These are phyloP conservation scores for Botia almorhae DNA, from an alignment of 2,797 vertebrate genomes.

Conservation along the genomic window DNA sequence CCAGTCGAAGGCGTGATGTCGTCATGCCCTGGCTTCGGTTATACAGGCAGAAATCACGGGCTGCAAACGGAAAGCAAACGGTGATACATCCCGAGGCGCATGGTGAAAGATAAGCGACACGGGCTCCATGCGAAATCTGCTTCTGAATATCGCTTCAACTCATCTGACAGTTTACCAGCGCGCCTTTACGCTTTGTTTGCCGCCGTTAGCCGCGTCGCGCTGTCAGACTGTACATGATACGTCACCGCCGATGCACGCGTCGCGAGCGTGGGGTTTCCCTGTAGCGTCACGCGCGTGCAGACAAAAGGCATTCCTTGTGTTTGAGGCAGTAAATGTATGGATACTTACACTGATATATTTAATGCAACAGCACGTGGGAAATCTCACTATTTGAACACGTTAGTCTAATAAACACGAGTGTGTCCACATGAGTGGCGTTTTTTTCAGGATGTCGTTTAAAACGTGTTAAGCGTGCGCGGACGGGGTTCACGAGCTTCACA, in stretches of 20 bases:
- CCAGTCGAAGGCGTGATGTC: conserved; percentile 24
- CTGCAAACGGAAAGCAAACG: background rate
- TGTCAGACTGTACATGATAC: conserved; percentile 66
- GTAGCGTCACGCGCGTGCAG: conserved; percentile 59
- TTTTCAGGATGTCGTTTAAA: background rate
- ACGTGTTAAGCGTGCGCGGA: background rate
- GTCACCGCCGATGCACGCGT: conserved; percentile 67
- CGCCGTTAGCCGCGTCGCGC: conserved; percentile 53
- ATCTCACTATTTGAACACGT: background rate
- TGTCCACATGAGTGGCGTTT: no score
- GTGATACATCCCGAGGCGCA: background rate
- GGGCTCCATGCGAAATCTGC: no score
- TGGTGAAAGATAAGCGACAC: background rate
- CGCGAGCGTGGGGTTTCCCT: conserved; percentile 74
- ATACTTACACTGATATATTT: no score
- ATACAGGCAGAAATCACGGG: conserved; percentile 3
- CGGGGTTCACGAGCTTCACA: conserved; percentile 35
- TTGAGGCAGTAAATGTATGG: background rate
- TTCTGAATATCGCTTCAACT: conserved; percentile 42
- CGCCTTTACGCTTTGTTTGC: conserved; percentile 58
- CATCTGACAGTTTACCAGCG: conserved; percentile 32
- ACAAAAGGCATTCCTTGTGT: conserved; percentile 31
- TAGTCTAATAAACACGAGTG: background rate
- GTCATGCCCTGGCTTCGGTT: conserved; percentile 2
- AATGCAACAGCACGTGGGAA: no score